Evolutionary conservation across 2,113 vertebrate species (phyloP).

Genomic region (Burhinus bistriatus): DNA sequence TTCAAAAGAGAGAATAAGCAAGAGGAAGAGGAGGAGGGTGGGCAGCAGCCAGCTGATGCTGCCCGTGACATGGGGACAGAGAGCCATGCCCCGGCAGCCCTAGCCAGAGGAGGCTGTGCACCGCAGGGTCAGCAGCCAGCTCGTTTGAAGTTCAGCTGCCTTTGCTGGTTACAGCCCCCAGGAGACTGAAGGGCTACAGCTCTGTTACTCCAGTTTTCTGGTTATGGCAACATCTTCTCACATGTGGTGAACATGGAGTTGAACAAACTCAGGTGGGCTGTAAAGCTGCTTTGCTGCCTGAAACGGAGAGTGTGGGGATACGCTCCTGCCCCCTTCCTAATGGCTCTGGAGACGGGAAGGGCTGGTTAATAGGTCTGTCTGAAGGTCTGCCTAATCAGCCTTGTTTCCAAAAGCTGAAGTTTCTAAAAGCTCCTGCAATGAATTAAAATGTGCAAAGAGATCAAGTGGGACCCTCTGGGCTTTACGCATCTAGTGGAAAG

Average conservation of each 20-base stretch:
- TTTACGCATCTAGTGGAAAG: not conserved
- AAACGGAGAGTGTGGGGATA: not conserved
- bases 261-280: not conserved
- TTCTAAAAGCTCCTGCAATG: not conserved
- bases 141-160: not conserved
- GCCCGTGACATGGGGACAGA: not conserved
- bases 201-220: not conserved
- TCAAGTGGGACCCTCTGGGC: not conserved
- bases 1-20: not conserved
- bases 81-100: not conserved
- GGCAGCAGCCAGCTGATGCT: not conserved
- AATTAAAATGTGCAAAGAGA: not conserved
- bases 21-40: not conserved
- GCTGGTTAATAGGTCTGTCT: not conserved
- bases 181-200: not conserved
- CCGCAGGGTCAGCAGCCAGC: rapidly evolving
- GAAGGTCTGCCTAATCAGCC: not conserved
- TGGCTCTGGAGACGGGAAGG: not conserved
- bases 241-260: not conserved
- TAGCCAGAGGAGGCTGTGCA: not conserved
- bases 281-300: not conserved
- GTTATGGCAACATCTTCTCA: not conserved
- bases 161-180: not conserved
- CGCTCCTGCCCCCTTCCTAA: not conserved
- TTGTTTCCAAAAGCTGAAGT: not conserved